Conservation (phyloP, 30 jellyfish, hydroid and myxozoan species). For the Sanderia malayensis region DNA sequence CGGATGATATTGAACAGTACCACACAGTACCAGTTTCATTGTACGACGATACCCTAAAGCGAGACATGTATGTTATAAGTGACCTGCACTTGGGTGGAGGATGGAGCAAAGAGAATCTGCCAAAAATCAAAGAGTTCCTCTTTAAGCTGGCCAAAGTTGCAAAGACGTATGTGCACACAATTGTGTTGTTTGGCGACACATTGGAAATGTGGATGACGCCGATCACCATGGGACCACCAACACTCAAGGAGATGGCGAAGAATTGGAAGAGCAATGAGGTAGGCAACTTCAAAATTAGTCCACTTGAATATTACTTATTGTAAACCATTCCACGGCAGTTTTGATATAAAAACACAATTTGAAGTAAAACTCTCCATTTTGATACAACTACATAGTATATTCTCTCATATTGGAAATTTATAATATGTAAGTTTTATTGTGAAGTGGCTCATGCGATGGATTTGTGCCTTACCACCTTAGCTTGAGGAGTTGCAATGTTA, state of each 20-base stretch:
- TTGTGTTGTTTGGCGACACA: slow-evolving; percentile 39
- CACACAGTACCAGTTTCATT: slow-evolving; percentile 13
- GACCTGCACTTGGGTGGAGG: slow-evolving; percentile 49
- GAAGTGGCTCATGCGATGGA: too few species aligned
- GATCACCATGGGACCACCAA: slow-evolving; percentile 28
- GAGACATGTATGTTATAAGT: slow-evolving; percentile 32
- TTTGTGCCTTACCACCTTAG: too few species aligned
- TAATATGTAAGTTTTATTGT: too few species aligned
- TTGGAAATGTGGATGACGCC: slow-evolving; percentile 60
- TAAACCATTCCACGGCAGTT: too few species aligned
- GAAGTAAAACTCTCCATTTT: too few species aligned
- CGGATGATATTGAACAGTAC: slow-evolving; percentile 21
- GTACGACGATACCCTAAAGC: neutral
- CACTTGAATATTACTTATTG: too few species aligned
- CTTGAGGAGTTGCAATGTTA: too few species aligned
- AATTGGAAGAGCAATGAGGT: slow-evolving; percentile 36
- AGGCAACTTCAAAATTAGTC: too few species aligned
- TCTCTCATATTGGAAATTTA: too few species aligned
- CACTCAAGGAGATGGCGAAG: slow-evolving; percentile 5
- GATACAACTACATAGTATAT: too few species aligned
- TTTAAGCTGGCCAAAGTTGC: slow-evolving; percentile 28
- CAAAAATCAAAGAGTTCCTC: slow-evolving; percentile 16
- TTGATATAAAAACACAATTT: too few species aligned
- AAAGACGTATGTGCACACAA: slow-evolving; percentile 13
- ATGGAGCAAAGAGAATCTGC: slow-evolving; percentile 34